These are phyloP conservation scores for Drosophila hydei DNA, from an alignment of 1,140 invertebrate genomes.

Conservation along the genomic window DNA sequence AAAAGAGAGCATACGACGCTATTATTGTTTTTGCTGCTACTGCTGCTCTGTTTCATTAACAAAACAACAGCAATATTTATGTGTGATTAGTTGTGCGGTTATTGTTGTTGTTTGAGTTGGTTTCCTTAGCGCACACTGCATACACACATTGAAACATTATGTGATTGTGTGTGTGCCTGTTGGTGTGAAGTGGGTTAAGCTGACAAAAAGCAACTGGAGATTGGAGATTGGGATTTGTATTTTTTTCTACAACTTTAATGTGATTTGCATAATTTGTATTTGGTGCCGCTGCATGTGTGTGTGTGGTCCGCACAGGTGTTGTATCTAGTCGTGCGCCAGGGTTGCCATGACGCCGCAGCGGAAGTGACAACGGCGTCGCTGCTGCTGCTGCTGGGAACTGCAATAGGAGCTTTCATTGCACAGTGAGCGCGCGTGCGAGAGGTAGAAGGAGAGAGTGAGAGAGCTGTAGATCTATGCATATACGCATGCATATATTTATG, in stretches of 20 bases:
- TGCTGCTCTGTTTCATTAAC: conserved; percentile 67
- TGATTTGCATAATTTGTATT: conserved; percentile 72
- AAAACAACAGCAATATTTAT: conserved; percentile 78
- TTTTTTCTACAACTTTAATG: conserved; percentile 55
- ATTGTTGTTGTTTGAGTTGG: conserved; percentile 42
- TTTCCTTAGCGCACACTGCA: conserved; percentile 66
- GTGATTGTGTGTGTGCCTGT: conserved; percentile 25
- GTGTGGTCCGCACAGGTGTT: conserved; percentile 56
- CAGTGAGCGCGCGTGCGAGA: not conserved
- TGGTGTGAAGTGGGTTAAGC: conserved; percentile 76
- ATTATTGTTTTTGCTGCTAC: conserved; percentile 26
- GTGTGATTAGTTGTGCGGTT: conserved; percentile 59
- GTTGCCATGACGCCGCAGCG: conserved; percentile 45
- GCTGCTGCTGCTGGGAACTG: conserved; percentile 24
- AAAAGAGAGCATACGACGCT: not conserved
- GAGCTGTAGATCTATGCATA: conserved; percentile 7
- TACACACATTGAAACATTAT: conserved; percentile 11
- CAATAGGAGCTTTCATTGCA: conserved; percentile 20
- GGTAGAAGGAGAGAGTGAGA: not conserved
- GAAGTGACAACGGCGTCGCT: conserved; percentile 34
- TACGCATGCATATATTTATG: conserved; percentile 13
- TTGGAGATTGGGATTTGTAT: conserved; percentile 56
- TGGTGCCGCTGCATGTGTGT: conserved; percentile 33
- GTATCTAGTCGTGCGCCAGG: conserved; percentile 43
- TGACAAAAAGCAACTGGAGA: conserved; percentile 63